Evolutionary conservation across 2,113 vertebrate genomes (phyloP).

Genomic region (Corapipo altera): DNA sequence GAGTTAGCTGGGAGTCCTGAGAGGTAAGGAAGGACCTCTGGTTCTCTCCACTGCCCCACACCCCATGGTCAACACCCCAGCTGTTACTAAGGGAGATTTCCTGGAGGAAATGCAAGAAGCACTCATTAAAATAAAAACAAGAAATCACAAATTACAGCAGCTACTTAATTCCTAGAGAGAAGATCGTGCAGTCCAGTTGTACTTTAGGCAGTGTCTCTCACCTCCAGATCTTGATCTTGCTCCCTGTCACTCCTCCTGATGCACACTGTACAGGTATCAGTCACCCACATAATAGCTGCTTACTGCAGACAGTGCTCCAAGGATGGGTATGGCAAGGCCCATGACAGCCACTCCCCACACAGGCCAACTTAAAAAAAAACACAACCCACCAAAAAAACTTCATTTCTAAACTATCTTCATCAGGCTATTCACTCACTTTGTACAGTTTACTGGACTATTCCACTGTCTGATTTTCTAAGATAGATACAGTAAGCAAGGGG

Average conservation of each 20-base stretch:
- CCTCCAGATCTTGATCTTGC: not conserved
- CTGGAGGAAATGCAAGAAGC: not conserved
- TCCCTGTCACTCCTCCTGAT: not conserved
- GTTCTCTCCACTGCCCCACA: not conserved
- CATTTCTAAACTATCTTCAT: not conserved
- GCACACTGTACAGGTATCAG: not conserved
- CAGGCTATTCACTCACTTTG: not conserved
- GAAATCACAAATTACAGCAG: not conserved
- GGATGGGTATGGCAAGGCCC: not conserved
- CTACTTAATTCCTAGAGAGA: not conserved
- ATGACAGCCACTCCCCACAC: not conserved
- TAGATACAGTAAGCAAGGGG: not conserved
- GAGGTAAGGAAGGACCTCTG: not conserved
- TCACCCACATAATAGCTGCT: not conserved
- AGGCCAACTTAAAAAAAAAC: not conserved
- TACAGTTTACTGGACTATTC: not conserved
- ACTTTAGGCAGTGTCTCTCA: not conserved
- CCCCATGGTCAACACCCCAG: not conserved
- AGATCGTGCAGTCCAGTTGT: not conserved
- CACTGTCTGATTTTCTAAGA: not conserved
- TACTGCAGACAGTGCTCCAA: rapidly evolving
- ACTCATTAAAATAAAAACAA: not conserved
- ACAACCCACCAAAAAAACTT: not conserved
- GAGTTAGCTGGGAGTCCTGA: not conserved
- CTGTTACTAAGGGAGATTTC: not conserved